Evolutionary conservation across 2,113 vertebrate genomes (phyloP).

Genomic region (Orycteropus afer): DNA sequence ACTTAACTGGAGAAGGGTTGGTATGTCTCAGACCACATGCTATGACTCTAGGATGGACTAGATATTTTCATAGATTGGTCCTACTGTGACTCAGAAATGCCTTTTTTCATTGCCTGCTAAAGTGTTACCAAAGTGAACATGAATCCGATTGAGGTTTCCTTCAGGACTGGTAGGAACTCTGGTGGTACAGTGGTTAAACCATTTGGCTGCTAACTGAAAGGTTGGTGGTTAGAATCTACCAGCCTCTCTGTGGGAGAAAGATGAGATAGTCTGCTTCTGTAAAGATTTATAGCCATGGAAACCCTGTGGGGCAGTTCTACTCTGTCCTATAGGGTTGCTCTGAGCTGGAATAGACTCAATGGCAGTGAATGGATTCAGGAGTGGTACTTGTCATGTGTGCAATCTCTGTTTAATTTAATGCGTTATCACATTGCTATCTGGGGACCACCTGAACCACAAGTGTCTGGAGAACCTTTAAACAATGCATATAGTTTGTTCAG

Average conservation of each 20-base stretch:
- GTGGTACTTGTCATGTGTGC: background rate
- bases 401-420: background rate
- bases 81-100: background rate
- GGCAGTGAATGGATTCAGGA: too few relatives aligned
- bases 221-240: too few relatives aligned
- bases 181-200: too few relatives aligned
- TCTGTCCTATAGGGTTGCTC: too few relatives aligned
- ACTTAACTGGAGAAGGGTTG: background rate
- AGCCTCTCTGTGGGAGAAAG: too few relatives aligned
- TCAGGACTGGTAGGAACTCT: background rate
- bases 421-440: background rate
- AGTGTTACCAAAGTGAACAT: background rate
- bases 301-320: too few relatives aligned
- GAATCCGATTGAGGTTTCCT: background rate
- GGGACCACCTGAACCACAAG: background rate
- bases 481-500: background rate
- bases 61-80: background rate
- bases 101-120: background rate
- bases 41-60: background rate
- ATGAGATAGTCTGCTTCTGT: too few relatives aligned
- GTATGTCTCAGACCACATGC: background rate
- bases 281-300: too few relatives aligned
- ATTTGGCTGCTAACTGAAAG: too few relatives aligned
- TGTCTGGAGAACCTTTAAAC: background rate
- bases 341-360: too few relatives aligned